phyloP scores from a whole-genome alignment of 1,140 invertebrate genomes.

The Drosophila melanogaster region Release_6_plus_ISO1_MT NT_037436.4:6297001-6297500 shows the following conservation, averaged over 20 bases:
- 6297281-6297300: background rate
- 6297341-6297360: constrained; percentile 62
- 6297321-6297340: constrained; percentile 60
- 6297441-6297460: constrained; percentile 75
- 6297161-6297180: constrained; percentile 79
- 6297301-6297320: constrained; percentile 56
- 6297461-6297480: constrained; percentile 73
- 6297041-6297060: constrained; percentile 79
- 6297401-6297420: constrained; percentile 17
- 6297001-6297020: constrained; percentile 49
- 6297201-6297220: constrained; percentile 68
- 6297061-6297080: constrained; percentile 28
- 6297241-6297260: constrained; percentile 65
- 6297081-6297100: constrained; percentile 31
- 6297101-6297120: constrained; percentile 78
- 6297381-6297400: constrained; percentile 46
- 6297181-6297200: constrained; percentile 72
- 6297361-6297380: constrained; percentile 65
- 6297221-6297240: constrained; percentile 26
- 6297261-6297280: constrained; percentile 22
- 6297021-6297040: constrained; percentile 69
- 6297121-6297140: constrained; percentile 66
- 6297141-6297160: constrained; percentile 80
- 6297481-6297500: constrained; percentile 67
- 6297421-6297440: constrained; percentile 71